Percentiles rank a stretch among this genome's conserved stretches.
These are phyloP conservation scores for Gobiocypris rarus DNA, from an alignment of 2,113 vertebrate genomes.

Conservation along the genomic window DNA sequence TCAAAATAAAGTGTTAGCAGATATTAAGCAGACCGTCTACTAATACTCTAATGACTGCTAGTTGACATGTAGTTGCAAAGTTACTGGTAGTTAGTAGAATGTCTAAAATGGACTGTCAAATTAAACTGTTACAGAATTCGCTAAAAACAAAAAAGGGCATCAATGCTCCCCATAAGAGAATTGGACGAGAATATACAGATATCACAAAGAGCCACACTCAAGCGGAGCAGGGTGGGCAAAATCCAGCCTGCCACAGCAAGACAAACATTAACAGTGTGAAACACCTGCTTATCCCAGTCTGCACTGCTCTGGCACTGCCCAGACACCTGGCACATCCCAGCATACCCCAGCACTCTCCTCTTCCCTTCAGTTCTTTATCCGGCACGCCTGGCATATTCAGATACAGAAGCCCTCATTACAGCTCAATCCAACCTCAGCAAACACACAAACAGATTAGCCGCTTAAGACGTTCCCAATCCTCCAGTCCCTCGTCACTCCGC, in stretches of 20 bases:
- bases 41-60: too few species aligned
- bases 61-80: too few species aligned
- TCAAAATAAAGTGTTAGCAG: too few species aligned
- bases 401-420: slow-evolving; percentile 84
- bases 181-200: not conserved
- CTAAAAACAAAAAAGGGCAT: slow-evolving; percentile 17
- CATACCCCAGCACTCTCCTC: slow-evolving; percentile 35
- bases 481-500: slow-evolving; percentile 74
- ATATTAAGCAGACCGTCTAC: too few species aligned
- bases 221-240: slow-evolving; percentile 32
- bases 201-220: not conserved
- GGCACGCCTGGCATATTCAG: slow-evolving; percentile 82
- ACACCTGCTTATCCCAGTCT: slow-evolving; percentile 51
- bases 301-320: slow-evolving; percentile 42
- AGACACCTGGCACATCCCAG: slow-evolving; percentile 59
- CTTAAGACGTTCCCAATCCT: slow-evolving; percentile 82
- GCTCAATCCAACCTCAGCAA: slow-evolving; percentile 86
- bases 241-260: slow-evolving; percentile 39
- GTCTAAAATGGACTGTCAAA: too few species aligned
- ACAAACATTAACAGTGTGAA: slow-evolving; percentile 48
- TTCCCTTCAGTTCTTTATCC: slow-evolving; percentile 73
- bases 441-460: slow-evolving; percentile 86
- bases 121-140: too few species aligned
- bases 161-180: slow-evolving; percentile 33
- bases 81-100: too few species aligned